Evolutionary conservation across 2,888 invertebrate species (phyloP), one percentile per base, ranked within the genome.

Genomic region (Sipha maydis): DNA sequence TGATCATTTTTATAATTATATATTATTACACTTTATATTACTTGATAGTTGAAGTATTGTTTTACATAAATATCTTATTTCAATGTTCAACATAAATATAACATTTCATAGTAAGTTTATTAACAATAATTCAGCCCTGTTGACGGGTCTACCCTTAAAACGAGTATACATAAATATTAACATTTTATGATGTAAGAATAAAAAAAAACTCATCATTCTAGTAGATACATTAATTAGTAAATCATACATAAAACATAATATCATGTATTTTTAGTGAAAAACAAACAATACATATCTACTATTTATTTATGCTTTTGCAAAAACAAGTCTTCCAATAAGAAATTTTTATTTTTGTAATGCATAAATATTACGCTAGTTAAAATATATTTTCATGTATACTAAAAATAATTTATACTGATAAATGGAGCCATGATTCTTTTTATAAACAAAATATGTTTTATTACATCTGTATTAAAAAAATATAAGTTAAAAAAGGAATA

Each of bases 121-220:
- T 82, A 88, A 88, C 75, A 82, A 80, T 80, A 86, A 82, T 88
- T 76, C 41, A 82, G 75, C 88, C 88, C 88, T 88, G 88, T 88
- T 75, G 48, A 67, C 19, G 67, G 88, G 88, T 82, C 75, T 76
- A 80, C 88, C 75, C 88, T 73, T 67, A 75, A 73, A 82, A 75
- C n/a, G 75, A 82, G 79, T 88, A 75, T 76, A 82, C 61, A 88
- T 73, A 48, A 38, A 56, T 19, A 73, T 73, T 41, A 82, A 88
- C 61, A 75, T 67, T 61, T 82, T 9, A 56, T 48, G 79, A 38
- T 7, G 41, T 11, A 61, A 61, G 14, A 82, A 73, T 48, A 41
- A 34, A 77, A 80, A 79, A 73, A 80, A 14, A 82, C 75, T 61
- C 48, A 76, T 4, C 5, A 67, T 28, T 82, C 69, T 48, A 73